Evolutionary conservation across 1,140 invertebrate species (phyloP).

Genomic region (Aporrectodea caliginosa): DNA sequence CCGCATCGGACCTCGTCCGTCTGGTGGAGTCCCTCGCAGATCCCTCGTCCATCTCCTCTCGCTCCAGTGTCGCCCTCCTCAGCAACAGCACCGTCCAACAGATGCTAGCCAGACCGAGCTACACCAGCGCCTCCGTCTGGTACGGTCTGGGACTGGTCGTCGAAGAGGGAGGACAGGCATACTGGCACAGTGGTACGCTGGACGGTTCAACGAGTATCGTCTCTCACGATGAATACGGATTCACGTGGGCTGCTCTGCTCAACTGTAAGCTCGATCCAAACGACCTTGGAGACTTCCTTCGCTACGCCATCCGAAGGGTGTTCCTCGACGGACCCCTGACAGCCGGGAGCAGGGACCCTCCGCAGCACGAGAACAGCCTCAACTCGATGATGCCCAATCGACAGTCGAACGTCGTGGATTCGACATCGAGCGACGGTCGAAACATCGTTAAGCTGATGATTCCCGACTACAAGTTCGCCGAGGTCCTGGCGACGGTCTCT

Average conservation of each 20-base stretch:
- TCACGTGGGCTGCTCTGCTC: constrained; percentile 45
- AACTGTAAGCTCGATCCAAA: constrained; percentile 46
- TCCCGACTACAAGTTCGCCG: constrained; percentile 23
- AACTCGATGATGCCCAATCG: background rate
- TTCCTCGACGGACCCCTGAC: background rate
- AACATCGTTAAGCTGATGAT: constrained; percentile 29
- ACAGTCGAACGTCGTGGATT: constrained; percentile 1
- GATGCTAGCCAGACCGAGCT: constrained; percentile 40
- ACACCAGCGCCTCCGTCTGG: constrained; percentile 38
- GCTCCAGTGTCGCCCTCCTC: constrained; percentile 25
- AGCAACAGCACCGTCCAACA: constrained; percentile 21
- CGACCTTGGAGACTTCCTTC: constrained; percentile 48
- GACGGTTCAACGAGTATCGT: constrained; percentile 46
- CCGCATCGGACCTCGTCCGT: constrained; percentile 37
- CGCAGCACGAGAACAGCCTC: background rate
- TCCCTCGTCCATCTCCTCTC: background rate
- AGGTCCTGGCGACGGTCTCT: constrained; percentile 13
- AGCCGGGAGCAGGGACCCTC: background rate
- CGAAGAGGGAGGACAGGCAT: constrained; percentile 42
- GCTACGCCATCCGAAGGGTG: constrained; percentile 41
- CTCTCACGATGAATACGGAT: constrained; percentile 39
- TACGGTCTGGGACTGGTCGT: constrained; percentile 51
- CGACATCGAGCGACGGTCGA: constrained; percentile 13
- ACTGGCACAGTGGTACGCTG: constrained; percentile 50
- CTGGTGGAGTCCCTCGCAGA: constrained; percentile 37